Evolutionary conservation across 2,888 invertebrate genomes (phyloP), one percentile per base, ranked within the genome.

Genomic region (Macaria liturata): DNA sequence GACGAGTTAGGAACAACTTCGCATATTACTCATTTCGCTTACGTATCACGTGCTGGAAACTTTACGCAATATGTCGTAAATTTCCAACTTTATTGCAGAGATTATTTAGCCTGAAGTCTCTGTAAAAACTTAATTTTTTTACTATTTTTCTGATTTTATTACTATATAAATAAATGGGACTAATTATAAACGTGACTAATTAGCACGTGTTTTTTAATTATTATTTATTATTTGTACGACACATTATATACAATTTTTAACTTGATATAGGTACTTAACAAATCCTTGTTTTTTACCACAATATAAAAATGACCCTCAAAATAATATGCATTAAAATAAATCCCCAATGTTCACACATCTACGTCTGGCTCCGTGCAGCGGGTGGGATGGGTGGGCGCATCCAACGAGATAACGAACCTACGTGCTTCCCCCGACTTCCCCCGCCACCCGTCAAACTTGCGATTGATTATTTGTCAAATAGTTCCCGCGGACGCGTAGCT

Each of bases 361-460:
- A 46, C 4, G 55, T 45, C 20, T 49, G 58, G 61, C 58, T 61
- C 42, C 49, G 62, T 65, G 51, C 55, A 55, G 43, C 20, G 52
- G 40, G 51, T 46, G 49, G 45, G 47, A 4, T 42, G 34, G 57
- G 52, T 67, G 64, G 72, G 69, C 68, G 72, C 70, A 69, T 74
- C 55, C 40, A 76, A 79, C 75, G 78, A 80, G 82, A 83, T 84
- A 84, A 86, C 86, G 84, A 85, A 85, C 76, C 76, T 81, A 85
- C 86, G 86, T 85, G 86, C 78, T 71, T 69, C 72, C 66, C 70
- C 71, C 68, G 70, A 69, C 70, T 76, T 71, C 75, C 49, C 53
- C 49, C 53, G 49, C 32, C 55, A 71, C 75, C 78, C 77, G 77
- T 83, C 82, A 83, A 83, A 86, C 72, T 84, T 84, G 56, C 70